Percentiles rank a stretch among this genome's conserved stretches.
phyloP scores from a whole-genome alignment of 2,113 vertebrate species.

The Datnioides undecimradiatus region DNA sequence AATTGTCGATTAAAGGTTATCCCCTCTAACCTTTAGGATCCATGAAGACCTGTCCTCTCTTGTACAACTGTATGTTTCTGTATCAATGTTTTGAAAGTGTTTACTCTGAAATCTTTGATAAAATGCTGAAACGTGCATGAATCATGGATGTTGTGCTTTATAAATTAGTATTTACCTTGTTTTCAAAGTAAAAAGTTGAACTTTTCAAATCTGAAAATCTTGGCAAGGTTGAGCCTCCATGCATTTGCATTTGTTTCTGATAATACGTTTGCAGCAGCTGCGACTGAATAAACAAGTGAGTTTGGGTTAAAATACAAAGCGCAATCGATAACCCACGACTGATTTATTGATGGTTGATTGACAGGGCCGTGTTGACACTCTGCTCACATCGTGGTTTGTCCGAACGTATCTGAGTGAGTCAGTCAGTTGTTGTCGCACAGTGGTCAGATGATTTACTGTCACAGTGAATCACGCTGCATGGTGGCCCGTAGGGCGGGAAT shows the following conservation, averaged over 20 bases:
- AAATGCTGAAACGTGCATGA: too few species aligned
- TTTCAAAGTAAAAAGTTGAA: too few species aligned
- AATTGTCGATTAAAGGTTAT: too few species aligned
- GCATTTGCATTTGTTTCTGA: too few species aligned
- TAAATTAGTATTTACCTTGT: too few species aligned
- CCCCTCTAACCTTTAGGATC: too few species aligned
- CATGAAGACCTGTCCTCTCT: too few species aligned
- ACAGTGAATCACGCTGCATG: slow-evolving; percentile 18
- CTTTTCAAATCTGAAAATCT: too few species aligned
- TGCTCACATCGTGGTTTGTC: background rate
- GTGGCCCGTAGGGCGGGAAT: slow-evolving; percentile 29
- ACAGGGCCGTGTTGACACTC: background rate
- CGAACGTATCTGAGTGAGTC: slow-evolving; percentile 12
- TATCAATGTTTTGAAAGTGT: too few species aligned
- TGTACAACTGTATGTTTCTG: too few species aligned
- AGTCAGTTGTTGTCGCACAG: slow-evolving; percentile 13
- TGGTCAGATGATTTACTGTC: slow-evolving; percentile 35
- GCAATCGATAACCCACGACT: background rate
- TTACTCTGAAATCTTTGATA: too few species aligned
- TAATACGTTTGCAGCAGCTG: background rate
- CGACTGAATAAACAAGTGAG: background rate
- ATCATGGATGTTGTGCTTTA: too few species aligned
- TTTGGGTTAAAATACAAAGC: background rate
- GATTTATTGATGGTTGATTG: slow-evolving; percentile 3
- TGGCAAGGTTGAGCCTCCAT: background rate